Percentiles rank a stretch among this genome's conserved stretches.
Evolutionary conservation across 2,113 vertebrate species (phyloP).

Genomic region (Gnathonemus echidnorhynchus): DNA sequence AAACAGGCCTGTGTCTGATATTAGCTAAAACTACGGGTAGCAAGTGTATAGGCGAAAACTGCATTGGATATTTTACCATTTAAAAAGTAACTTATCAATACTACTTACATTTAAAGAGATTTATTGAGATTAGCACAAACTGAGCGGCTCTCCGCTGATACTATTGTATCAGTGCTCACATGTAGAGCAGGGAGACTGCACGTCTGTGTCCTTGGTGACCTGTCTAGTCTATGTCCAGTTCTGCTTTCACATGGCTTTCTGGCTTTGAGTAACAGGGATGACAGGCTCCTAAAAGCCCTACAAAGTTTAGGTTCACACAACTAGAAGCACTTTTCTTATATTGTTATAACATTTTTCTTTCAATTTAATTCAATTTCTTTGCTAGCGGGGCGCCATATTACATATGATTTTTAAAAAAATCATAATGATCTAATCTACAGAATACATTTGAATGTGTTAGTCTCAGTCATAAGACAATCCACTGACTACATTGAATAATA

Average conservation of each 20-base stretch:
- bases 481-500: not conserved
- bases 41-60: not conserved
- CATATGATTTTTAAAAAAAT: not conserved
- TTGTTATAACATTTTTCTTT: not conserved
- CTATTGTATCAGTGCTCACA: not conserved
- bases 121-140: not conserved
- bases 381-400: not conserved
- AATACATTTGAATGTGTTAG: not conserved
- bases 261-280: not conserved
- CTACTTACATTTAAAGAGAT: not conserved
- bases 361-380: not conserved
- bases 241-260: not conserved
- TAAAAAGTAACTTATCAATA: not conserved
- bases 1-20: no score
- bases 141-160: not conserved
- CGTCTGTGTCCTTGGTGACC: not conserved
- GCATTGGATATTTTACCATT: not conserved
- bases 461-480: not conserved
- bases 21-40: not conserved
- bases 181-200: not conserved
- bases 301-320: not conserved
- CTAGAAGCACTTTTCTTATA: not conserved
- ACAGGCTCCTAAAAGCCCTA: not conserved
- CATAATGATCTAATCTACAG: not conserved
- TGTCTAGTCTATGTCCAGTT: not conserved